phyloP scores from a whole-genome alignment of 1,140 invertebrate genomes.

The Psix sp. region DNA sequence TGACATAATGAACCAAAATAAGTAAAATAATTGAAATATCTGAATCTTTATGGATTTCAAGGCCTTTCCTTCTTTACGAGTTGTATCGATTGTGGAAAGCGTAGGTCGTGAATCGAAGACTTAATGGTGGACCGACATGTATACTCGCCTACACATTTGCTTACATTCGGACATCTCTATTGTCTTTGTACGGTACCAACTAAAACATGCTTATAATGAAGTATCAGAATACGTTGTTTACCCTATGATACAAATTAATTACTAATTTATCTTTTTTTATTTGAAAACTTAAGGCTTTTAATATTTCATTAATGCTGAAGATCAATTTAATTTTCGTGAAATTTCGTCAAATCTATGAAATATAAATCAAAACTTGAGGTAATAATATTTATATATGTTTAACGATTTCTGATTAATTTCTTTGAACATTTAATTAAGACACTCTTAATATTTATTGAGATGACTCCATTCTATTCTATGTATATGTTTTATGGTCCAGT shows the following conservation, averaged over 20 bases:
- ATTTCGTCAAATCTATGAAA: too few relatives aligned
- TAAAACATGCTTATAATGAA: conserved; percentile 48
- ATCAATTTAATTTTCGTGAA: too few relatives aligned
- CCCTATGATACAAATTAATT: conserved; percentile 43
- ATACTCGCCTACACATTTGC: conserved; percentile 57
- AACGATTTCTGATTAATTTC: too few relatives aligned
- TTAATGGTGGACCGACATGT: conserved; percentile 50
- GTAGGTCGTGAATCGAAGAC: conserved; percentile 55
- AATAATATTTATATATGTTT: too few relatives aligned
- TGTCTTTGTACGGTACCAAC: conserved; percentile 60
- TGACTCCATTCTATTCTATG: conserved; percentile 1
- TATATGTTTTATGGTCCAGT: conserved; percentile 14
- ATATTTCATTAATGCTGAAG: too few relatives aligned
- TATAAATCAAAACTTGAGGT: too few relatives aligned
- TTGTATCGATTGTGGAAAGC: conserved; percentile 58
- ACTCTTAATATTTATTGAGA: conserved; percentile 19
- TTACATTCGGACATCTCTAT: conserved; percentile 65
- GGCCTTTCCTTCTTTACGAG: conserved; percentile 18
- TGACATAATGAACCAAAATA: conserved; percentile 6
- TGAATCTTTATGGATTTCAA: conserved; percentile 45
- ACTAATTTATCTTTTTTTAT: conserved; percentile 1
- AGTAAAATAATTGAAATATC: conserved; percentile 39
- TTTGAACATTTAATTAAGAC: conserved; percentile 17
- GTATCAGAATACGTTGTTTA: conserved; percentile 46
- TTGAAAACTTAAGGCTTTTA: too few relatives aligned